These are phyloP conservation scores for Tigriopus californicus DNA, from an alignment of 2,888 invertebrate genomes.

Conservation along the genomic window DNA sequence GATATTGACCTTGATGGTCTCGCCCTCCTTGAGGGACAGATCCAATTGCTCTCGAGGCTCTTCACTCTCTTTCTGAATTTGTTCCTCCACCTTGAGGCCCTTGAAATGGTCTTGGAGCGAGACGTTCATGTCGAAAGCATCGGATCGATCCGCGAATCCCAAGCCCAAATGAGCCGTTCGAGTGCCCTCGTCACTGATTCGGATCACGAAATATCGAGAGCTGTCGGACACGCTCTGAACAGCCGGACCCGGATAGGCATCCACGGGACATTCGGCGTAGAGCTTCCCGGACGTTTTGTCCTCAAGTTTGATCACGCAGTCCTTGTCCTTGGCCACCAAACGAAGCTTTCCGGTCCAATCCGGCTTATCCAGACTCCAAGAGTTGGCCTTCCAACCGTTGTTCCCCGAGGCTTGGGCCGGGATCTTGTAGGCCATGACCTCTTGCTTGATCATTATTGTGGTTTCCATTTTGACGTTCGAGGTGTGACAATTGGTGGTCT, in stretches of 20 bases:
- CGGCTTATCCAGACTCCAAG: slow-evolving; percentile 95
- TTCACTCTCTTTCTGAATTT: slow-evolving; percentile 48
- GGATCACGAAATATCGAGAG: slow-evolving; percentile 84
- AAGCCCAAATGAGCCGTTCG: slow-evolving; percentile 71
- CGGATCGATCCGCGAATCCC: slow-evolving; percentile 90
- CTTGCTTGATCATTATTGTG: slow-evolving; percentile 84
- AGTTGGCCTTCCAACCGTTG: slow-evolving; percentile 80
- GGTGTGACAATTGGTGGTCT: background rate
- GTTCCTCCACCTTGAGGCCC: slow-evolving; percentile 61
- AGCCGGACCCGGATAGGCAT: slow-evolving; percentile 80
- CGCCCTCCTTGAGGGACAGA: slow-evolving; percentile 93
- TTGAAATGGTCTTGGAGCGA: slow-evolving; percentile 95
- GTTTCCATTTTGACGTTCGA: slow-evolving; percentile 66
- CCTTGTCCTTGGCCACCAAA: slow-evolving; percentile 58
- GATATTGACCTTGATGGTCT: slow-evolving; percentile 98
- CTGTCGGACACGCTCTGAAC: slow-evolving; percentile 92
- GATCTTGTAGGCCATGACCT: slow-evolving; percentile 95
- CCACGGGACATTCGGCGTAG: slow-evolving; percentile 35
- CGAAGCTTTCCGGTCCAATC: slow-evolving; percentile 94
- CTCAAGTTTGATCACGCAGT: slow-evolving; percentile 69
- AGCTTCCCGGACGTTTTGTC: slow-evolving; percentile 62
- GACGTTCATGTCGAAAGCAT: slow-evolving; percentile 95
- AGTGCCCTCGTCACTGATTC: slow-evolving; percentile 51
- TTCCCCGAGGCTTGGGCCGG: slow-evolving; percentile 88
- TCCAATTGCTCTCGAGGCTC: slow-evolving; percentile 53